Conservation (phyloP, 2,113 vertebrate genomes). For the Alexandromys fortis region DNA sequence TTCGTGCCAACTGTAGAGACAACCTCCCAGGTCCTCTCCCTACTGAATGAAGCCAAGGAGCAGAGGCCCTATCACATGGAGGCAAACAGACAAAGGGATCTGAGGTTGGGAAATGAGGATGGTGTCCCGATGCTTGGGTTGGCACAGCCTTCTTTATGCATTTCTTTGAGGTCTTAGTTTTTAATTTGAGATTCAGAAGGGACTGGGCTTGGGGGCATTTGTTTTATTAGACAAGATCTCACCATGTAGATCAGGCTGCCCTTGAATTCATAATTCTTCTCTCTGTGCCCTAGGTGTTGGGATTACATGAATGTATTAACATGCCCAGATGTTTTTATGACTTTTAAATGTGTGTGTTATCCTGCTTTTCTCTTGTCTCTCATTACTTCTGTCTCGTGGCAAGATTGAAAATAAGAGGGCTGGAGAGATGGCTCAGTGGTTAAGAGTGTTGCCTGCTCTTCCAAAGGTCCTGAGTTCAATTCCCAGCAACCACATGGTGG, state of each 20-base stretch:
- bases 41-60: not conserved
- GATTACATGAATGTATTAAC: not conserved
- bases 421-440: too few relatives aligned
- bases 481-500: too few relatives aligned
- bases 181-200: not conserved
- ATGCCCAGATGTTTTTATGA: too few relatives aligned
- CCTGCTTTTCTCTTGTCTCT: not conserved
- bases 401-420: slow-evolving; percentile 38
- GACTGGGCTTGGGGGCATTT: not conserved
- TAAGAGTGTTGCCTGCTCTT: too few relatives aligned
- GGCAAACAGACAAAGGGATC: not conserved
- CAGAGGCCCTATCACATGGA: not conserved
- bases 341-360: not conserved
- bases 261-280: not conserved
- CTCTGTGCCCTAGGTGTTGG: not conserved
- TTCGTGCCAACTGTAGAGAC: not conserved
- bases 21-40: not conserved
- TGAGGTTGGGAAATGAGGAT: not conserved
- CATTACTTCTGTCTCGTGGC: not conserved
- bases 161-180: not conserved
- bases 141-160: not conserved
- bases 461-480: too few relatives aligned
- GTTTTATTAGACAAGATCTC: not conserved
- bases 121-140: not conserved
- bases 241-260: not conserved